phyloP scores from a whole-genome alignment of 2,888 invertebrate genomes.

The Drosophila bunnanda region DNA sequence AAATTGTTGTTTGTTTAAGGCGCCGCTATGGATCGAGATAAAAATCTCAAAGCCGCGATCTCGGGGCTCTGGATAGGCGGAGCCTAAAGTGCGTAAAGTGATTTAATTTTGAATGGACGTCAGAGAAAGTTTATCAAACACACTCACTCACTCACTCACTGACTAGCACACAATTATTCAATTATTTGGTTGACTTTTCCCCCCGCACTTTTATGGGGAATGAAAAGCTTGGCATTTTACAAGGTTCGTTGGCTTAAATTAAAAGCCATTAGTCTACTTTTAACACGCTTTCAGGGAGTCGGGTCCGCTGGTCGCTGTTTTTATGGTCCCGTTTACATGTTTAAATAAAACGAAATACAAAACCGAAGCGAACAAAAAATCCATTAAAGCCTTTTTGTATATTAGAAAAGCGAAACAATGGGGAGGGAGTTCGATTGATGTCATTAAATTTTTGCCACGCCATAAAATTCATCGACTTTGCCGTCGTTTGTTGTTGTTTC shows the following conservation, averaged over 20 bases:
- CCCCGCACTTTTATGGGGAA: not conserved
- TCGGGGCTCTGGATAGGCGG: constrained; percentile 48
- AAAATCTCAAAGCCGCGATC: constrained; percentile 31
- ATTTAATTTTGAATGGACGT: constrained; percentile 69
- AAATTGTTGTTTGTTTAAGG: constrained; percentile 77
- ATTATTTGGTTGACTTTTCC: constrained; percentile 51
- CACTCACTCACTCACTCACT: constrained; percentile 26
- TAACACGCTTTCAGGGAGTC: constrained; percentile 62
- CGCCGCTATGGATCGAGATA: constrained; percentile 67
- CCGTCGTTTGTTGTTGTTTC: constrained; percentile 27
- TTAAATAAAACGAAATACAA: constrained; percentile 52
- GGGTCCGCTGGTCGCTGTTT: constrained; percentile 14
- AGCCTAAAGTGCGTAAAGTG: constrained; percentile 66
- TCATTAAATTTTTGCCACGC: constrained; percentile 76
- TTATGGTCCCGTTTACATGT: constrained; percentile 59
- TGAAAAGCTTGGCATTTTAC: constrained; percentile 40
- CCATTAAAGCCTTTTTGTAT: constrained; percentile 71
- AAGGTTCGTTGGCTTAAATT: constrained; percentile 54
- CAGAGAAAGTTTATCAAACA: constrained; percentile 65
- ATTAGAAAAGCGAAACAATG: constrained; percentile 62
- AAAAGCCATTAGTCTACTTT: constrained; percentile 70
- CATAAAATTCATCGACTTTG: constrained; percentile 58
- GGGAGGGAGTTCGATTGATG: constrained; percentile 46
- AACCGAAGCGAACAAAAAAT: constrained; percentile 42
- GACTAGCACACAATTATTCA: constrained; percentile 62